Evolutionary conservation across 1,140 invertebrate genomes (phyloP).

Genomic region (Cydia pomonella): DNA sequence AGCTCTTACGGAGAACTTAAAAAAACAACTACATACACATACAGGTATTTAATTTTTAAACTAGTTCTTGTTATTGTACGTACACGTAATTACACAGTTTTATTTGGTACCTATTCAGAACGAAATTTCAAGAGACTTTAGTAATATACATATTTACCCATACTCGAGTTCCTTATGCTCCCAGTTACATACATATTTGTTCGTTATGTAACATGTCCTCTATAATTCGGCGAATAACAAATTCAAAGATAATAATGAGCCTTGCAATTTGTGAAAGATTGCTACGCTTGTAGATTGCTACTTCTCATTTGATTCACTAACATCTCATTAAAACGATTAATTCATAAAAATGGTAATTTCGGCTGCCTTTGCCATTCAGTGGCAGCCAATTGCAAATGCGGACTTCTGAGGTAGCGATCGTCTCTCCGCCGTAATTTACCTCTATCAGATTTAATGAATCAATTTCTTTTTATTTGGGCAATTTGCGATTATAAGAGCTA

Average conservation of each 20-base stretch:
- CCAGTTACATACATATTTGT: too few species aligned
- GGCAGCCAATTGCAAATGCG: slow-evolving; percentile 13
- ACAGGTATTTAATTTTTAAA: too few species aligned
- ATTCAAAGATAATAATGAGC: neutral
- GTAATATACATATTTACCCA: too few species aligned
- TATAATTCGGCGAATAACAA: neutral
- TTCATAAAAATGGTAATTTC: slow-evolving; percentile 29
- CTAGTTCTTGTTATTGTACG: too few species aligned
- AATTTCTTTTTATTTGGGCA: slow-evolving; percentile 45
- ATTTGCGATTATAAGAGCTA: slow-evolving; percentile 48
- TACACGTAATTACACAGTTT: too few species aligned
- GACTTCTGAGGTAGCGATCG: slow-evolving; percentile 49
- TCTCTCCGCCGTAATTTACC: slow-evolving; percentile 35
- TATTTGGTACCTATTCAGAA: too few species aligned
- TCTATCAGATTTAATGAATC: slow-evolving; percentile 28
- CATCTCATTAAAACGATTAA: slow-evolving; percentile 28
- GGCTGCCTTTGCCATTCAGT: slow-evolving; percentile 10
- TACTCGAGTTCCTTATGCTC: neutral
- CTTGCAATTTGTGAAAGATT: neutral
- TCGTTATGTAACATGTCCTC: neutral
- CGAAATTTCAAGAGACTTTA: too few species aligned
- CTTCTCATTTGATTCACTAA: slow-evolving; percentile 30
- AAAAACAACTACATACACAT: too few species aligned
- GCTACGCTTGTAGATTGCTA: neutral
- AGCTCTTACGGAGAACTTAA: too few species aligned